These are phyloP conservation scores for Physeter macrocephalus DNA, from an alignment of 2,113 vertebrate genomes.

Conservation along the genomic window DNA sequence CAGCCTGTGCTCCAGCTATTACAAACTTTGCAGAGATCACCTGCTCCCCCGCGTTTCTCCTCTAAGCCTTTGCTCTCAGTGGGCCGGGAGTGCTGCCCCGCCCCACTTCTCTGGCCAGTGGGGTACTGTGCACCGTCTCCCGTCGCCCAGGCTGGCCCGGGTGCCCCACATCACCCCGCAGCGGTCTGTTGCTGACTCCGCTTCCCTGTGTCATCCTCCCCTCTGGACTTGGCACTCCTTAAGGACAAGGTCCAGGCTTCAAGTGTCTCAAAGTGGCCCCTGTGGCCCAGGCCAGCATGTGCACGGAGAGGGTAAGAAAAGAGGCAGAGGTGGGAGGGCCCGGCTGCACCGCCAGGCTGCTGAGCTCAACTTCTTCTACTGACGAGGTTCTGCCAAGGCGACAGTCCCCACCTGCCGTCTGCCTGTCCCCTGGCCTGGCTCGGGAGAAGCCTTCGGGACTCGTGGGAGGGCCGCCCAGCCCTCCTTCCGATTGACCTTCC, in stretches of 20 bases:
- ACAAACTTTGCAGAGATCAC: not conserved
- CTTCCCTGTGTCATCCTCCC: not conserved
- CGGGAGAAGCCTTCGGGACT: not conserved
- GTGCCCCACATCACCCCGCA: not conserved
- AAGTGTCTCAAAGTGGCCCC: not conserved
- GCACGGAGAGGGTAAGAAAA: not conserved
- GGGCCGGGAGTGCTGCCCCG: not conserved
- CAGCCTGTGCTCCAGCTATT: not conserved
- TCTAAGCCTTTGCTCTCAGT: not conserved
- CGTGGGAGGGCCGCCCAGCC: not conserved
- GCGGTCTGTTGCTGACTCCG: not conserved
- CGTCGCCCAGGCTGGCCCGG: not conserved
- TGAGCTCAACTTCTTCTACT: not conserved
- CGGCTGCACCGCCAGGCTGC: not conserved
- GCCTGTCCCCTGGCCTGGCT: conserved; percentile 38
- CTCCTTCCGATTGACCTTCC: conserved; percentile 48
- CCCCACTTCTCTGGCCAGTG: not conserved
- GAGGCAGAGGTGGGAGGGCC: not conserved
- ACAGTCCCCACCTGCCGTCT: conserved; percentile 44
- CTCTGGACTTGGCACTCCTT: not conserved
- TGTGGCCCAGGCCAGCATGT: not conserved
- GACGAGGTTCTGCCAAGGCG: not conserved
- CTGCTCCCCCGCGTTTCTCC: not conserved
- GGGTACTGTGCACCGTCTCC: not conserved
- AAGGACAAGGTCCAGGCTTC: not conserved